Conservation (phyloP, 2,888 invertebrate species). For the Ptychoptera albimana region DNA sequence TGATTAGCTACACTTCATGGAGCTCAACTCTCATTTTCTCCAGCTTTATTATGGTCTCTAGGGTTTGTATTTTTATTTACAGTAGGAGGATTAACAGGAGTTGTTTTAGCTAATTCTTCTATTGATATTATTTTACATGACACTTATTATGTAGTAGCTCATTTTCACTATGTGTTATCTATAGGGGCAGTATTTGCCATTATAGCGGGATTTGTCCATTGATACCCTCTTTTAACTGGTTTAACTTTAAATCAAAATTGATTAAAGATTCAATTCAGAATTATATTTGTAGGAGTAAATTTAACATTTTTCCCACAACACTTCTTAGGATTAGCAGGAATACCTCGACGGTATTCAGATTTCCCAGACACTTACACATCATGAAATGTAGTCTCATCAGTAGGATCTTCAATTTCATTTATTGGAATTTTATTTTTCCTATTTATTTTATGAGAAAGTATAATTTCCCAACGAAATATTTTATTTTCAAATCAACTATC, state of each 20-base stretch:
- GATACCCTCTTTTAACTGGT: constrained; percentile 53
- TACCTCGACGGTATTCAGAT: constrained; percentile 62
- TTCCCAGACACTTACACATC: constrained; percentile 39
- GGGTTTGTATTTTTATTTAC: constrained; percentile 69
- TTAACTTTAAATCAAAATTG: constrained; percentile 38
- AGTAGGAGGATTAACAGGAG: constrained; percentile 52
- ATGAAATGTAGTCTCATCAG: constrained; percentile 52
- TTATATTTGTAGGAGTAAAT: constrained; percentile 63
- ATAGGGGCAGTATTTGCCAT: constrained; percentile 69
- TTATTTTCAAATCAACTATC: constrained; percentile 34
- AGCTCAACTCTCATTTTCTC: constrained; percentile 39
- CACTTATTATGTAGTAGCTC: constrained; percentile 72
- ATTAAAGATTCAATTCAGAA: constrained; percentile 52
- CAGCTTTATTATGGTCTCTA: constrained; percentile 46
- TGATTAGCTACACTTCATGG: constrained; percentile 58
- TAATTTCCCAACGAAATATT: constrained; percentile 35
- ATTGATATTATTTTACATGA: constrained; percentile 65
- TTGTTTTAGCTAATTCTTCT: constrained; percentile 51
- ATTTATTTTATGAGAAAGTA: constrained; percentile 44
- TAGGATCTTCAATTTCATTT: constrained; percentile 48
- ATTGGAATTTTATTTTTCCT: constrained; percentile 40
- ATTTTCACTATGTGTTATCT: constrained; percentile 67
- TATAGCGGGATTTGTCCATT: constrained; percentile 55
- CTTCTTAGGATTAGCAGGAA: constrained; percentile 51
- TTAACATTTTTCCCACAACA: constrained; percentile 69